phyloP scores from a whole-genome alignment of 2,888 invertebrate species.

The Glomeris marginata region DNA sequence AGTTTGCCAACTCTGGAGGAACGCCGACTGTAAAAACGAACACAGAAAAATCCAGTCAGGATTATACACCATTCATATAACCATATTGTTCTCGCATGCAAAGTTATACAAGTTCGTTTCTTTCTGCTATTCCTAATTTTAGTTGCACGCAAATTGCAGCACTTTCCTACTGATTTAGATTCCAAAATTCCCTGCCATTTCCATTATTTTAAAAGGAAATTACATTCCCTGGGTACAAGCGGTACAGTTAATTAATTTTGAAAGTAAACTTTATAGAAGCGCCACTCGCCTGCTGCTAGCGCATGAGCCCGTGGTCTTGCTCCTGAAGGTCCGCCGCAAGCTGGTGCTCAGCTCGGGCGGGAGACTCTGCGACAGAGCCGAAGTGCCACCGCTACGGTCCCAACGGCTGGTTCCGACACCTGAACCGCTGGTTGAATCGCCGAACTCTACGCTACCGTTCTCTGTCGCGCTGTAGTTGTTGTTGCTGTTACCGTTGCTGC shows the following conservation, averaged over 20 bases:
- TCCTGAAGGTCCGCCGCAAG: conserved; percentile 17
- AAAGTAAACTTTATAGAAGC: too few species aligned
- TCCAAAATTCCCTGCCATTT: too few species aligned
- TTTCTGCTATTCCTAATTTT: too few species aligned
- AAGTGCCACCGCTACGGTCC: conserved; percentile 2
- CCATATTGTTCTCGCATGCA: too few species aligned
- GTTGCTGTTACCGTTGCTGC: neutral
- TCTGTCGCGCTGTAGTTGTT: conserved; percentile 1
- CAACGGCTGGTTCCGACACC: neutral
- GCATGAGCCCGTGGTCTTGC: conserved; percentile 49
- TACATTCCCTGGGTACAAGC: too few species aligned
- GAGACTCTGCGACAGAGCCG: conserved; percentile 6
- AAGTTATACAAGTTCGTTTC: too few species aligned
- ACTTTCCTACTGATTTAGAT: too few species aligned
- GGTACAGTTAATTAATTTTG: too few species aligned
- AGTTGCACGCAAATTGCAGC: too few species aligned
- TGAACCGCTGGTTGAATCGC: neutral
- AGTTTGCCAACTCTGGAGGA: conserved; percentile 34
- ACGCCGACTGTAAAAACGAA: conserved; percentile 30
- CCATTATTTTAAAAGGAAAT: too few species aligned
- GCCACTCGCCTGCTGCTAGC: conserved; percentile 47
- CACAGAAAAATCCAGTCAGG: conserved; percentile 1
- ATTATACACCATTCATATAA: too few species aligned
- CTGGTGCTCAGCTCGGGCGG: conserved; percentile 17
- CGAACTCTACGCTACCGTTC: neutral